Evolutionary conservation across 2,797 vertebrate genomes (phyloP).

Genomic region (Carapus acus): DNA sequence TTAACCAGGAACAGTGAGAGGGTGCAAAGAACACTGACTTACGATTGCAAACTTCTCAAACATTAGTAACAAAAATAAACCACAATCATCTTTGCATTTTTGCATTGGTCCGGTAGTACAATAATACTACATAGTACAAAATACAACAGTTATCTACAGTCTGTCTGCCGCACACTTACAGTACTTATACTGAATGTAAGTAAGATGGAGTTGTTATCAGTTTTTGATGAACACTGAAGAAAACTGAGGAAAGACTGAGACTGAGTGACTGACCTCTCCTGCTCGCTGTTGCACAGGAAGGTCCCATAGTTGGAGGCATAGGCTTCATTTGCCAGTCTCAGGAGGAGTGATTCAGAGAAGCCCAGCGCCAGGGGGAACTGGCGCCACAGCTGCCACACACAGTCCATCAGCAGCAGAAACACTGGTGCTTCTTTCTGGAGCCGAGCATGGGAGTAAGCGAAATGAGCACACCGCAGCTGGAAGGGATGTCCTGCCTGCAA

Average conservation of each 20-base stretch:
- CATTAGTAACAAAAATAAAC: too few species aligned
- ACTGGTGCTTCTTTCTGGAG: constrained; percentile 78
- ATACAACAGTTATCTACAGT: too few species aligned
- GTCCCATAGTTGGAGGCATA: constrained; percentile 83
- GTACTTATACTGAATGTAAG: too few species aligned
- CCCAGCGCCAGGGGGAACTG: constrained; percentile 85
- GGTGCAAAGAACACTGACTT: too few species aligned
- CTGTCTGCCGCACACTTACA: too few species aligned
- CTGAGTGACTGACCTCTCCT: constrained; percentile 70
- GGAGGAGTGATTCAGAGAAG: constrained; percentile 79
- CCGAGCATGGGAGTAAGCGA: constrained; percentile 73
- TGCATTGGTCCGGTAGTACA: too few species aligned
- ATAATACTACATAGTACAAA: too few species aligned
- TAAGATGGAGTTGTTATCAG: too few species aligned
- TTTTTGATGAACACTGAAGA: too few species aligned
- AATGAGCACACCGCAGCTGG: constrained; percentile 77
- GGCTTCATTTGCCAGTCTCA: constrained; percentile 75
- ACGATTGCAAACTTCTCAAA: too few species aligned
- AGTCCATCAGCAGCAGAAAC: constrained; percentile 88
- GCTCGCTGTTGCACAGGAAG: constrained; percentile 84
- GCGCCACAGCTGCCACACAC: constrained; percentile 80
- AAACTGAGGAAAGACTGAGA: too few species aligned
- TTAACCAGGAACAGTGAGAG: neutral
- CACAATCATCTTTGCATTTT: too few species aligned
- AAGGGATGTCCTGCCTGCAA: constrained; percentile 82